Conservation (phyloP, 2,888 invertebrate species). For the Patella pellucida region DNA sequence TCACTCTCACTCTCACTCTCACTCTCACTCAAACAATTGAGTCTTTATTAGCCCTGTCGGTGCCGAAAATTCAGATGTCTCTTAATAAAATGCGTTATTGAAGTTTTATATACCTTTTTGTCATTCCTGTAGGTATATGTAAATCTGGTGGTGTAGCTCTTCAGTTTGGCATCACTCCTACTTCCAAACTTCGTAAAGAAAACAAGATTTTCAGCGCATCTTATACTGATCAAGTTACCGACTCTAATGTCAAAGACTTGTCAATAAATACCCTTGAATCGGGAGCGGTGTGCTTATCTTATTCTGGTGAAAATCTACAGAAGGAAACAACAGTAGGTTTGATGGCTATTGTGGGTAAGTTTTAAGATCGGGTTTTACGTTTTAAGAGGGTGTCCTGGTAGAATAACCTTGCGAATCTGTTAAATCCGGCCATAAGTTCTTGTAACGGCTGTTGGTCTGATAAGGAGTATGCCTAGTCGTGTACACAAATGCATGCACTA, state of each 20-base stretch:
- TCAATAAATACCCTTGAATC: background rate
- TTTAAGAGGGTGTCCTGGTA: no score
- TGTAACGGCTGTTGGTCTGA: no score
- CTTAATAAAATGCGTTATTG: background rate
- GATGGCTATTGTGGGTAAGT: background rate
- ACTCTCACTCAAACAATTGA: no score
- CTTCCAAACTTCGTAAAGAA: background rate
- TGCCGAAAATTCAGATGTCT: no score
- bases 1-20: no score
- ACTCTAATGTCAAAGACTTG: background rate
- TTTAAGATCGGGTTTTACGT: no score
- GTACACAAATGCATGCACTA: no score
- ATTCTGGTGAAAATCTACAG: background rate
- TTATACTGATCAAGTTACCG: background rate
- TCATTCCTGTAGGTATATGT: constrained; percentile 41
- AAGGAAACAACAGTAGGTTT: background rate
- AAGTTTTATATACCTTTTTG: background rate
- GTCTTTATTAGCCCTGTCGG: no score
- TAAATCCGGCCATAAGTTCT: no score
- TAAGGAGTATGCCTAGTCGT: no score
- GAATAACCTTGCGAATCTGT: no score
- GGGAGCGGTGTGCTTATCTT: background rate
- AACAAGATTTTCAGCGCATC: background rate
- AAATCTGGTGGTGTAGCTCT: constrained; percentile 44
- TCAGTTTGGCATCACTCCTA: constrained; percentile 23